Conservation (phyloP, 2,113 vertebrate species). For the Psittacula cyanocephala region DNA sequence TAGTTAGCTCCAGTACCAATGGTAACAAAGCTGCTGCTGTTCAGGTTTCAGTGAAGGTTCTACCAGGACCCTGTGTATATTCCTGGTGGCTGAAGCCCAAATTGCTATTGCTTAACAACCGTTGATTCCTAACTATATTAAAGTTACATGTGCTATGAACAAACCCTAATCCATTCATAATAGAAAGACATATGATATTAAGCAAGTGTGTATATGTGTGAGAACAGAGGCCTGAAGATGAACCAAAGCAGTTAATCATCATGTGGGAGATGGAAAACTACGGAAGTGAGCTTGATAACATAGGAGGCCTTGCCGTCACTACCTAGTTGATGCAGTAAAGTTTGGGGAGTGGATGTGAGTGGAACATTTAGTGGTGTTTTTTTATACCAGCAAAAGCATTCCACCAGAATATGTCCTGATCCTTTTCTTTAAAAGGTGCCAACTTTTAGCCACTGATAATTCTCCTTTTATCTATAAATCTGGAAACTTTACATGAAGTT, state of each 20-base stretch:
- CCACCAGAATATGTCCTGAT: not conserved
- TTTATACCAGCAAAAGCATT: not conserved
- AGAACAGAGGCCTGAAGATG: not conserved
- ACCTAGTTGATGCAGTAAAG: not conserved
- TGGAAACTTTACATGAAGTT: not conserved
- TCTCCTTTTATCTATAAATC: not conserved
- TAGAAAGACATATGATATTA: not conserved
- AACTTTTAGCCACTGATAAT: not conserved
- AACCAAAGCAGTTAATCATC: not conserved
- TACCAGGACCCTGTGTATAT: not conserved
- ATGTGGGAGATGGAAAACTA: not conserved
- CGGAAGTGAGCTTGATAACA: not conserved
- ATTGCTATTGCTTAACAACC: slow-evolving; percentile 16
- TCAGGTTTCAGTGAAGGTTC: not conserved
- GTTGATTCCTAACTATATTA: not conserved
- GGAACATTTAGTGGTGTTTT: not conserved
- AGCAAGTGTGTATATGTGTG: not conserved
- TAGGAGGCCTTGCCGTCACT: not conserved
- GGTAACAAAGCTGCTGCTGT: not conserved
- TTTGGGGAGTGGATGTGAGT: not conserved
- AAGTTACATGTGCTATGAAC: not conserved
- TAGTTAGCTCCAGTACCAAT: not conserved
- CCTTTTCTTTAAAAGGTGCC: not conserved
- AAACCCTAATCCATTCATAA: not conserved
- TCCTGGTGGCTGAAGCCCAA: not conserved